phyloP scores from a whole-genome alignment of 2,797 vertebrate species.

The Harpagifer antarcticus region DNA sequence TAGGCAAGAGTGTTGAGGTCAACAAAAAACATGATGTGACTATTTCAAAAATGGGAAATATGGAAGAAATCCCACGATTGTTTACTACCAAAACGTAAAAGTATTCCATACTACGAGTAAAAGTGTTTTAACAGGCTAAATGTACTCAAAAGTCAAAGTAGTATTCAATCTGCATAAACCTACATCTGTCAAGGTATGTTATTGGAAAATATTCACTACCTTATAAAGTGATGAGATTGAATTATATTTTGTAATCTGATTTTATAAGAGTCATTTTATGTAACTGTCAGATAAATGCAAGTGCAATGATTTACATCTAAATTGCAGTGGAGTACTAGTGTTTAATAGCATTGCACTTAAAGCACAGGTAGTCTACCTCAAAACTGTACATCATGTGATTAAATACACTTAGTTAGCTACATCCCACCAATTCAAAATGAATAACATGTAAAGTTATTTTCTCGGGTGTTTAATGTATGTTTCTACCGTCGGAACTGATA shows the following conservation, averaged over 20 bases:
- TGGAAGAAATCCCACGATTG: too few species aligned
- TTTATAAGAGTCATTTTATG: not conserved
- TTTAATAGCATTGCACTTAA: not conserved
- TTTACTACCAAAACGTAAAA: too few species aligned
- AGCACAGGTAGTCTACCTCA: not conserved
- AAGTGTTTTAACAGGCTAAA: not conserved
- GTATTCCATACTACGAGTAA: too few species aligned
- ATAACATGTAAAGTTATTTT: not conserved
- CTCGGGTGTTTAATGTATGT: not conserved
- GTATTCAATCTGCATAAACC: not conserved
- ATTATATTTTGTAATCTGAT: not conserved
- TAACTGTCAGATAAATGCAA: not conserved
- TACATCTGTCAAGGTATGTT: not conserved
- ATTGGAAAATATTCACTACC: not conserved
- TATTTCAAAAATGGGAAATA: too few species aligned
- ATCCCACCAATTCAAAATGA: not conserved
- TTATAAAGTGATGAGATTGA: too few species aligned
- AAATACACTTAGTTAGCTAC: not conserved
- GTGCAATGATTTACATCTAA: not conserved
- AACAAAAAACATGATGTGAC: too few species aligned
- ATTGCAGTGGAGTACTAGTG: not conserved
- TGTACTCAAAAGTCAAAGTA: not conserved
- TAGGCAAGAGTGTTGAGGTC: too few species aligned
- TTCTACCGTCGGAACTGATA: not conserved
- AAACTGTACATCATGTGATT: not conserved